Evolutionary conservation across 2,113 vertebrate genomes (phyloP), one percentile per base, ranked within the genome.

Genomic region (Asarcornis scutulata): DNA sequence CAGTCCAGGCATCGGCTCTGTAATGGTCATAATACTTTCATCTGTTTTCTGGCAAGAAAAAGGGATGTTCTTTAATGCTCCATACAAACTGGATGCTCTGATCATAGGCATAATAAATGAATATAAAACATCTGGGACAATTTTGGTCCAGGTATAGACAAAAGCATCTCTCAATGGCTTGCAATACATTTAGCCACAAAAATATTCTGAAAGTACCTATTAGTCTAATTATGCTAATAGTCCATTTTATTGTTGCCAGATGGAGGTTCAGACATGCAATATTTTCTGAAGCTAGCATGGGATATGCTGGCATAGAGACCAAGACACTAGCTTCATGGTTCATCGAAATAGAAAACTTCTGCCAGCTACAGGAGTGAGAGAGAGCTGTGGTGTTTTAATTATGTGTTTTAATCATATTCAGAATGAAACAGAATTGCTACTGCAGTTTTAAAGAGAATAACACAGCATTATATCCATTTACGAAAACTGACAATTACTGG

Each of bases 371-470:
- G 52, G 23, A 78, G 6, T 29, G 62, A 88, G 40, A 83, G 56
- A 25, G 31, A 87, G 6, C 6, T 69, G 5, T 0, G 0, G 9
- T 53, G 15, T 52, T 67, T 82, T 74, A 80, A 68, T 86, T 42
- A 53, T 50, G 69, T 36, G 25, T 44, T 53, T 4, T 76, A 50
- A 26, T 79, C 14, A 56, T 17, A 29, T 56, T 90, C 48, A 77
- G 48, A 89, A 87, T n/a, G n/a, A 89, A 87, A 71, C 32, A 88
- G 87, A 93, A 17, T 10, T 85, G 32, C 59, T 77, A 53, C 55
- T 83, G 58, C 59, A 81, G 36, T 89, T 95, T 89, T 73, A n/a
- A 52, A 63, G 52, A 79, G 40, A 89, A 36, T 68, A 60, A 23
- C 17, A 36, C 6, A 38, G 42, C 48, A 86, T 64, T 66, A 53